A percentile compares a stretch with the other conserved stretches of the same genome.
Conservation (phyloP, 2,797 vertebrate species). For the Lagorchestes hirsutus region DNA sequence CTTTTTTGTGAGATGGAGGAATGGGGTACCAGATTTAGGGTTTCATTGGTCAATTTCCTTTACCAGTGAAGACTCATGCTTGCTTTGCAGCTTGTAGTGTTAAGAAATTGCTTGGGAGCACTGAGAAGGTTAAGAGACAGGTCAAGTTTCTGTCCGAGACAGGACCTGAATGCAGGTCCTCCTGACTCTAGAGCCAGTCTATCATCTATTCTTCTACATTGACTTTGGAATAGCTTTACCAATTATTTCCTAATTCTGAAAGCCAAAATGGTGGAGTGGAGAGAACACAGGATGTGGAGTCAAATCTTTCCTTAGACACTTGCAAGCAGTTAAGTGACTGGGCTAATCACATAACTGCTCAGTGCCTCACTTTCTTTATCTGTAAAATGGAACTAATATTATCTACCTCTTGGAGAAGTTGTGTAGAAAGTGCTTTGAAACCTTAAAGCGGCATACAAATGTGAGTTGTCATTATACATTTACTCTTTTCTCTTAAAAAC, state of each 20-base stretch:
- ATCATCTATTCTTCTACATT: neutral
- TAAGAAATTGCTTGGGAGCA: neutral
- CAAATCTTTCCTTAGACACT: neutral
- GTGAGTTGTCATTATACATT: neutral
- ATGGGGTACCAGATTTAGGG: neutral
- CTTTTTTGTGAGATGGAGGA: neutral
- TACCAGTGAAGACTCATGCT: neutral
- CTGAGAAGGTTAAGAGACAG: neutral
- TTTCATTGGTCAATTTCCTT: neutral
- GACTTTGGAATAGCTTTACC: neutral
- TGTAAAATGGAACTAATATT: neutral
- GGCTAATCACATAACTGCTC: neutral
- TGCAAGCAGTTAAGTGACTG: neutral
- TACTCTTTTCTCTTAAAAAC: neutral
- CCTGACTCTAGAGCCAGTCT: neutral
- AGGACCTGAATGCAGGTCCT: neutral
- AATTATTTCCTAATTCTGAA: neutral
- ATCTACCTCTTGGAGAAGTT: neutral
- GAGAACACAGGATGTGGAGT: neutral
- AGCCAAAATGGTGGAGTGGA: neutral
- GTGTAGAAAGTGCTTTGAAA: neutral
- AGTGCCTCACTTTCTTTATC: neutral
- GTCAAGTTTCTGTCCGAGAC: neutral
- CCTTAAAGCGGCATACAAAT: neutral
- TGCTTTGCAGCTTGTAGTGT: neutral